Conservation (phyloP, 2,113 vertebrate genomes). For the Dromiciops gliroides region DNA sequence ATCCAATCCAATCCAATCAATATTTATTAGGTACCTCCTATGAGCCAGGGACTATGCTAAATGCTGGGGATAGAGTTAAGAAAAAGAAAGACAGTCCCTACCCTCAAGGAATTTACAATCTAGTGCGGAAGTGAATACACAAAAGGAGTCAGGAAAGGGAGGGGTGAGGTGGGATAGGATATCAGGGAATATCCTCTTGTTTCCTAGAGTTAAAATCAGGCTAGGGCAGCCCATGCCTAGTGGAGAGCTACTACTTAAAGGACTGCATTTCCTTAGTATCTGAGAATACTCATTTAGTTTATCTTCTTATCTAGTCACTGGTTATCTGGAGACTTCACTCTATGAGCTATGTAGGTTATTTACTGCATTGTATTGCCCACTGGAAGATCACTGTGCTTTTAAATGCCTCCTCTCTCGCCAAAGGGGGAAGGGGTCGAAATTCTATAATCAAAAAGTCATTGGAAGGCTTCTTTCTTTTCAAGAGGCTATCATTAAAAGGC, state of each 20-base stretch:
- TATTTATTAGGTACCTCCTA: not conserved
- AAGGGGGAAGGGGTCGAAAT: not conserved
- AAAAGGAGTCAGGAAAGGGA: not conserved
- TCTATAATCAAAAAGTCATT: not conserved
- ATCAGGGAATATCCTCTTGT: not conserved
- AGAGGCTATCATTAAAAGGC: not conserved
- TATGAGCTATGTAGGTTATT: not conserved
- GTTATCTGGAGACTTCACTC: not conserved
- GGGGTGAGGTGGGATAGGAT: not conserved
- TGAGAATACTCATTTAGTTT: not conserved
- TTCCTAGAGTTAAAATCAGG: not conserved
- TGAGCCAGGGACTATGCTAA: not conserved
- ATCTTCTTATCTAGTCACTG: not conserved
- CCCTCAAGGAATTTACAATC: not conserved
- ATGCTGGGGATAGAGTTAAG: not conserved
- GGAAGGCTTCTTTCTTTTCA: not conserved
- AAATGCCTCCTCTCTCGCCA: not conserved
- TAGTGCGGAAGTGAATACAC: not conserved
- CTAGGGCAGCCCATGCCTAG: not conserved
- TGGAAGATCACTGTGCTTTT: not conserved
- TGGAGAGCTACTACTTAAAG: not conserved
- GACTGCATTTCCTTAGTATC: not conserved
- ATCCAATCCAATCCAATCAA: not conserved
- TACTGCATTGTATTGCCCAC: not conserved
- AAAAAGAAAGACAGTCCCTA: not conserved